Percentiles rank a stretch among this genome's conserved stretches.
These are phyloP conservation scores for Malacoctenus gilli DNA, from an alignment of 2,797 vertebrate species.

Conservation along the genomic window DNA sequence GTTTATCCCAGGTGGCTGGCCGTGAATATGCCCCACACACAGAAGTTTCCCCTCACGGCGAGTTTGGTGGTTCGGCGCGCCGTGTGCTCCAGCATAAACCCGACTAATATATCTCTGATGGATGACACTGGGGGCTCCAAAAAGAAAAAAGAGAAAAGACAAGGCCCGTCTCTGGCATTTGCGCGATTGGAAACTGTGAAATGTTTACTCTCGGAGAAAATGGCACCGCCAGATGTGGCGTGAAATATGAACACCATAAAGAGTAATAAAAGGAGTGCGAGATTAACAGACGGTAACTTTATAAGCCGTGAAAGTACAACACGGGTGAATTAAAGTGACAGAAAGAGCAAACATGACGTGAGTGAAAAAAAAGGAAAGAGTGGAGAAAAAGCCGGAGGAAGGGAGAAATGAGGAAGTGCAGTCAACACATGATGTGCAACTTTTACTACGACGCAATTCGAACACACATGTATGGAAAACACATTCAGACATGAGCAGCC, in stretches of 20 bases:
- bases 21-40: conserved; percentile 58
- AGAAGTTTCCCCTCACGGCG: conserved; percentile 47
- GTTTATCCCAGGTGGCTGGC: conserved; percentile 64
- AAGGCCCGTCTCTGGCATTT: conserved; percentile 25
- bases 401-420: conserved; percentile 50
- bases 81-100: conserved; percentile 63
- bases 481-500: not conserved
- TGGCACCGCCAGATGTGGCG: conserved; percentile 36
- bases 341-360: not conserved
- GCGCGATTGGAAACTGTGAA: conserved; percentile 37
- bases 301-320: conserved; percentile 6
- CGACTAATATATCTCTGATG: conserved; percentile 51
- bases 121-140: conserved; percentile 26
- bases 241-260: conserved; percentile 30
- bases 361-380: conserved; percentile 1
- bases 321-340: no score
- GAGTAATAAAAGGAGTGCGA: conserved; percentile 13
- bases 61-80: conserved; percentile 44
- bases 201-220: conserved; percentile 47
- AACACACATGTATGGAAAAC: not conserved
- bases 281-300: conserved; percentile 18
- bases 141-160: conserved; percentile 19
- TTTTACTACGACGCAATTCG: not conserved
- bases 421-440: conserved; percentile 33
- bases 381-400: conserved; percentile 2